Base-by-base conservation (phyloP, 2,797 vertebrate genomes). In the Sphaeramia orbicularis region DNA sequence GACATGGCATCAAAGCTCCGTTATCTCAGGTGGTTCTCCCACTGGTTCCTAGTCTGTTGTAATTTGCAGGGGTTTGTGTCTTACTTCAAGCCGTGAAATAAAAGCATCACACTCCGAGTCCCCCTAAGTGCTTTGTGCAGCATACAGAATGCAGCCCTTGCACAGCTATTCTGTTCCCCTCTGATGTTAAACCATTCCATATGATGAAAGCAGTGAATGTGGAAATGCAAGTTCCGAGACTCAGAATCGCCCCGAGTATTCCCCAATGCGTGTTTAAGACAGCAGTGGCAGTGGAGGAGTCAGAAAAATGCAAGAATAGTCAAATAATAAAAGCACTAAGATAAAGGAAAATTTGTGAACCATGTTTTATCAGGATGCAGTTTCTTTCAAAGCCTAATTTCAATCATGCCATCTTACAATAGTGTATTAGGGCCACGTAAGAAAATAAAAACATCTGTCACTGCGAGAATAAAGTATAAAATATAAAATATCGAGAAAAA, bases 1-100 rank as follows among this genome's bases (percentile, higher is more conserved):
- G 84, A 71, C 76, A 16, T 53, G 40, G 76, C 74, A 91, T 92
- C 89, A 92, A 90, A 92, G 81, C 64, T 65, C 69, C 30, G 55
- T 87, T 85, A 83, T 86, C 78, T 70, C 66, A 80, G 80, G 83
- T 85, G 76, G 27, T 81, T 83, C 71, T 85, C 58, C 52, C 70
- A 13, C 63, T 58, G 67, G 76, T 74, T 75, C 64, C 53, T 53
- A 82, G 76, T 87, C 80, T 65, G 64, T 71, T 86, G 77, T 86
- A 88, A 87, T 90, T 89, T 89, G 60, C 42, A 5, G 57, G 54
- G 60, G 64, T 80, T 83, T 91, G 86, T 76, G 71, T 90, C 64
- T 88, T 55, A 86, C 80, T 88, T 79, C 44, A 62, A 81, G 64
- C 36, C 21, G 7, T 76, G 49, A 90, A 89, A 89, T 83, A 59